These are phyloP conservation scores for Porites cylindrica DNA, from an alignment of 92 coral and sea anemone genomes.

Conservation along the genomic window DNA sequence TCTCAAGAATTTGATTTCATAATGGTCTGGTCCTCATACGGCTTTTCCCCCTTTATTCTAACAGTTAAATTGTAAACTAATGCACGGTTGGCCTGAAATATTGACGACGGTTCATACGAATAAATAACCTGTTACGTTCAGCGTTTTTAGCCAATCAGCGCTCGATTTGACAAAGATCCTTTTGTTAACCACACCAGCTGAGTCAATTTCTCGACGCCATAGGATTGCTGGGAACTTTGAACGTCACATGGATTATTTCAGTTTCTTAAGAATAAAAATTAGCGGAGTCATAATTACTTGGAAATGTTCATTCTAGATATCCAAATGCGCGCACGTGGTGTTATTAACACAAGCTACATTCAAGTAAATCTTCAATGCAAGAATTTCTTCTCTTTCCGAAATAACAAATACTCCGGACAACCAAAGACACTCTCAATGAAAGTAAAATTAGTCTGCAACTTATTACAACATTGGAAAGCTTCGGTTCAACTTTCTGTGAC, in stretches of 20 bases:
- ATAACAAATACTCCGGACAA: neutral
- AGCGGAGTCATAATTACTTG: neutral
- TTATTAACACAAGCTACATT: neutral
- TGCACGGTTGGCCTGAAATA: slow-evolving; percentile 25
- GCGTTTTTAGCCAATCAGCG: slow-evolving; percentile 31
- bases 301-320: neutral
- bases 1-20: neutral
- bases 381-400: neutral
- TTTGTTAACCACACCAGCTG: slow-evolving; percentile 27
- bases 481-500: neutral
- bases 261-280: too few relatives aligned
- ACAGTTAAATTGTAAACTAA: neutral
- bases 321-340: neutral
- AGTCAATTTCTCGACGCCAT: slow-evolving; percentile 14
- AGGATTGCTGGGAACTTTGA: slow-evolving; percentile 12
- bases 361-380: neutral
- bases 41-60: neutral
- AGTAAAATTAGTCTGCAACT: neutral
- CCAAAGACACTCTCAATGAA: neutral
- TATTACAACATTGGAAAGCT: neutral
- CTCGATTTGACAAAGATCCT: neutral
- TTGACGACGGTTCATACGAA: slow-evolving; percentile 28
- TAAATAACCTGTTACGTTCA: slow-evolving; percentile 28
- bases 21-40: neutral
- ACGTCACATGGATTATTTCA: too few relatives aligned